These are phyloP conservation scores for Aphrophora alni DNA, from an alignment of 2,888 invertebrate species.

Conservation along the genomic window DNA sequence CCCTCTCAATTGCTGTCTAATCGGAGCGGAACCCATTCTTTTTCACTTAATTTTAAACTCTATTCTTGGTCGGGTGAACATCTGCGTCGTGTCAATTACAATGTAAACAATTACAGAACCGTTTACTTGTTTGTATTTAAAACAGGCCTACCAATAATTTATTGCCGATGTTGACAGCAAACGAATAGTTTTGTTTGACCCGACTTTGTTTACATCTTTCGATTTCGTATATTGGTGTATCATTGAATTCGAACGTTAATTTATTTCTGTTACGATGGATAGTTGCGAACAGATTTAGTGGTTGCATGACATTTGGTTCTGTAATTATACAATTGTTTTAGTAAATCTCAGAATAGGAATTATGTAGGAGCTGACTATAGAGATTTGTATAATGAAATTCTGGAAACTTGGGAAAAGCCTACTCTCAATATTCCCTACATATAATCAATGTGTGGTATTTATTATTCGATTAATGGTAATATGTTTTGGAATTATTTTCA, in stretches of 20 bases:
- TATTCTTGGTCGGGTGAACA: neutral
- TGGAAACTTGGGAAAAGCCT: too few relatives aligned
- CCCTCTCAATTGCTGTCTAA: neutral
- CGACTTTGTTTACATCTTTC: neutral
- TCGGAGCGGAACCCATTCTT: neutral
- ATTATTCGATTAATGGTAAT: too few relatives aligned
- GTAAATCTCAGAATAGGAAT: too few relatives aligned
- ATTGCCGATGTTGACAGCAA: neutral
- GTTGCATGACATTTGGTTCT: neutral
- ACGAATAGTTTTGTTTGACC: neutral
- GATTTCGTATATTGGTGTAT: neutral
- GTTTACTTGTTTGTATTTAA: neutral
- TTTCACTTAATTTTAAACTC: conserved; percentile 9
- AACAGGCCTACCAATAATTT: conserved; percentile 9
- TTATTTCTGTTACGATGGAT: neutral
- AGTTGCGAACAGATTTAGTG: neutral
- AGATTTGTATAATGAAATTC: too few relatives aligned
- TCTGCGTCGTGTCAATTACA: neutral
- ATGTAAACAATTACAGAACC: neutral
- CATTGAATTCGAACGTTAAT: neutral
- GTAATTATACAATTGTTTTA: neutral
- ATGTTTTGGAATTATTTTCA: too few relatives aligned
- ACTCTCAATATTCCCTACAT: too few relatives aligned
- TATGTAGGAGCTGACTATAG: too few relatives aligned
- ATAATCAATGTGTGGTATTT: too few relatives aligned